Evolutionary conservation across 2,113 vertebrate species (phyloP).

Genomic region (Phoenicopterus ruber): DNA sequence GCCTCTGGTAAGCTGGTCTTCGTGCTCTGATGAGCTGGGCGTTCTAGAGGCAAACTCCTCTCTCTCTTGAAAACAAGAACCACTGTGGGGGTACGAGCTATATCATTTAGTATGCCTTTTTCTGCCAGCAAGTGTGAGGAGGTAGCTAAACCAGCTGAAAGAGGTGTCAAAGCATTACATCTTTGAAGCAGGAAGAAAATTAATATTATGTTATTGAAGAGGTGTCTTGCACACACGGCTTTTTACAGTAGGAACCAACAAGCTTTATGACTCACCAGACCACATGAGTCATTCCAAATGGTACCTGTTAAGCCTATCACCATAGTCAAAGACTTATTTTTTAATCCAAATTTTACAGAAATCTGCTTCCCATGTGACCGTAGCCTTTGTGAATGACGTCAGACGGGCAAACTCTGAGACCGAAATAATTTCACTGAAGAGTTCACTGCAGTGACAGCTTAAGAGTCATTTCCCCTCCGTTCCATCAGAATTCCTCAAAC

Average conservation of each 20-base stretch:
- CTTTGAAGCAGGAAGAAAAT: not conserved
- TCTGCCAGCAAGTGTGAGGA: not conserved
- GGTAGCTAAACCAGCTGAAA: not conserved
- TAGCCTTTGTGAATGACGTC: not conserved
- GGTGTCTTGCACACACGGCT: not conserved
- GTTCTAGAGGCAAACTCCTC: not conserved
- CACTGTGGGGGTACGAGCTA: not conserved
- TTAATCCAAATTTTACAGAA: not conserved
- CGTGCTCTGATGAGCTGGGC: not conserved
- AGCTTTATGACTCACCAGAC: not conserved
- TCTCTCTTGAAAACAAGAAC: not conserved
- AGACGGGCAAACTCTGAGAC: not conserved
- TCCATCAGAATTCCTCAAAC: not conserved
- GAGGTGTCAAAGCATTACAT: not conserved
- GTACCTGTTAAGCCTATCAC: not conserved
- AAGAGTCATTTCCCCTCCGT: not conserved
- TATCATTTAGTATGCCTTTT: not conserved
- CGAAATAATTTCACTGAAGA: not conserved
- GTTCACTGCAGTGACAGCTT: not conserved
- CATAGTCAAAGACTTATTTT: not conserved
- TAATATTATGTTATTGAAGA: not conserved
- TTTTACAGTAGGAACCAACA: not conserved
- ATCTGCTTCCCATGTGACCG: not conserved
- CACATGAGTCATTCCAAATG: not conserved
- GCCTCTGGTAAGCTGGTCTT: not conserved